Evolutionary conservation across 1,140 invertebrate genomes (phyloP).

Genomic region (Philotrypesis tridentata): DNA sequence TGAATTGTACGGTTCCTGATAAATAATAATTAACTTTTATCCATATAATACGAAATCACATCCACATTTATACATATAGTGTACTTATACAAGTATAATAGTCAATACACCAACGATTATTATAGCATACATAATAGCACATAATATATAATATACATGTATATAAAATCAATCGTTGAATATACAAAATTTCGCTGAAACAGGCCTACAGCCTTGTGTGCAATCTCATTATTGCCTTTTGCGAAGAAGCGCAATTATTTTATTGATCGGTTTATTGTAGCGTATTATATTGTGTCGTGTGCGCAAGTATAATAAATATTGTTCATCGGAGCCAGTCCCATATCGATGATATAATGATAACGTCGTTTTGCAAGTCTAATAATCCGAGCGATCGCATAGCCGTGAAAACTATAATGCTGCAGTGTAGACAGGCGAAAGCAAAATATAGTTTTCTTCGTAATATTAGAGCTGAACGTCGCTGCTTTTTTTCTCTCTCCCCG

Average conservation of each 20-base stretch:
- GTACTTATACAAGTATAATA: no score
- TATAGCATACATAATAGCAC: no score
- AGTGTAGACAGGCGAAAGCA: not conserved
- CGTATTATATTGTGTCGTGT: not conserved
- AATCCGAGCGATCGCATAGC: not conserved
- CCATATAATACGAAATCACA: no score
- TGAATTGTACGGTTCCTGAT: no score
- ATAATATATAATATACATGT: no score
- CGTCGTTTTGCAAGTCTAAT: conserved; percentile 56
- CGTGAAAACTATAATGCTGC: conserved; percentile 13
- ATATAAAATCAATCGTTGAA: no score
- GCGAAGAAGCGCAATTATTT: not conserved
- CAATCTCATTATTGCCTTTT: no score
- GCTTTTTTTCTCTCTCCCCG: not conserved
- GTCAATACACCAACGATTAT: no score
- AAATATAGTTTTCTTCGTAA: conserved; percentile 4
- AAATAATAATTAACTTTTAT: no score
- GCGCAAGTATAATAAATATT: not conserved
- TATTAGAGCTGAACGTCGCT: not conserved
- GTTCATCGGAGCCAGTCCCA: conserved; percentile 59
- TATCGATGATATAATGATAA: not conserved
- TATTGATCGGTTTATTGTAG: not conserved
- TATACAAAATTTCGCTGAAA: no score
- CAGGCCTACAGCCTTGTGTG: no score
- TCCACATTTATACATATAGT: no score